These are phyloP conservation scores for Platysteira castanea DNA, from an alignment of 2,113 vertebrate genomes.

Conservation along the genomic window DNA sequence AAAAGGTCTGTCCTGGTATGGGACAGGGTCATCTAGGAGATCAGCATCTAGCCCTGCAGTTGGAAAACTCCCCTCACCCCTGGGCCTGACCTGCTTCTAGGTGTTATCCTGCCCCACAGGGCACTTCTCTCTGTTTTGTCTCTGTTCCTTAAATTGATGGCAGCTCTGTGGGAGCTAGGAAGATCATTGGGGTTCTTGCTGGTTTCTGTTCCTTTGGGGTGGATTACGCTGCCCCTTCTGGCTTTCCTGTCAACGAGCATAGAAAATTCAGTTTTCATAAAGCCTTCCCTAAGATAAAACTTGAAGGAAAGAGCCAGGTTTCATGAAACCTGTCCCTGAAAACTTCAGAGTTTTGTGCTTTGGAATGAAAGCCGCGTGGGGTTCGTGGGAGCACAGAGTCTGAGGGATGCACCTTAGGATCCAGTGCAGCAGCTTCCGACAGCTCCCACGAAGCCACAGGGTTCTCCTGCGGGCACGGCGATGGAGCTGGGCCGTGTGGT, in stretches of 20 bases:
- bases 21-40: not conserved
- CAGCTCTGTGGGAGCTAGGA: not conserved
- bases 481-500: fast-evolving
- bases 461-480: not conserved
- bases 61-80: not conserved
- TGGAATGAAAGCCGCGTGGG: not conserved
- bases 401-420: not conserved
- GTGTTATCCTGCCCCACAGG: not conserved
- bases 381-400: not conserved
- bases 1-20: not conserved
- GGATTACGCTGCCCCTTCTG: not conserved
- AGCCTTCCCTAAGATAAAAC: not conserved
- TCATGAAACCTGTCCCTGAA: not conserved
- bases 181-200: not conserved
- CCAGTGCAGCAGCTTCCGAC: not conserved
- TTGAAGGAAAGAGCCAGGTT: not conserved
- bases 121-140: not conserved
- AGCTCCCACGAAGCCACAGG: fast-evolving
- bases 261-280: not conserved
- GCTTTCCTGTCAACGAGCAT: not conserved
- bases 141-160: not conserved
- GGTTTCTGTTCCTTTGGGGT: not conserved
- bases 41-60: not conserved
- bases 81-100: not conserved
- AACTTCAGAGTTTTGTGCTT: not conserved